A percentile compares a stretch with the other conserved stretches of the same genome.
These are phyloP conservation scores for Potorous gilbertii DNA, from an alignment of 2,797 vertebrate genomes.

Conservation along the genomic window DNA sequence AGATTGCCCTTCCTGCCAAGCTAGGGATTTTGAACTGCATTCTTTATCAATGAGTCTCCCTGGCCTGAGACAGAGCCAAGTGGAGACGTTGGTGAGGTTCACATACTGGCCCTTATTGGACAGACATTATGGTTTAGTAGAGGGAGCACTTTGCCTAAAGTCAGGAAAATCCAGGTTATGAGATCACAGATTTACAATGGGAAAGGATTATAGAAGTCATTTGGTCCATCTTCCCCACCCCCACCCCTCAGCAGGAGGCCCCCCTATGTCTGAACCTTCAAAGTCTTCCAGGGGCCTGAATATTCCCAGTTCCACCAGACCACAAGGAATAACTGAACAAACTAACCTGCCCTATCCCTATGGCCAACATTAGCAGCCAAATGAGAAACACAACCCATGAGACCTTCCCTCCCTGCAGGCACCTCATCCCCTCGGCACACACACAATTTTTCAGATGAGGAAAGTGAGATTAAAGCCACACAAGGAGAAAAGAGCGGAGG, in stretches of 20 bases:
- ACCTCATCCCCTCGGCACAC: neutral
- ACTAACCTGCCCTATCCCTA: neutral
- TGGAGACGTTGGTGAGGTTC: neutral
- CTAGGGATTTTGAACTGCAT: conserved; percentile 65
- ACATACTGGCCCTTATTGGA: neutral
- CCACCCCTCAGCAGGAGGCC: neutral
- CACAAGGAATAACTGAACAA: neutral
- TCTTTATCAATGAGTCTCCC: neutral
- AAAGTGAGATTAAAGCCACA: neutral
- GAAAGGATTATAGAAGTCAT: neutral
- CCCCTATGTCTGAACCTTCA: neutral
- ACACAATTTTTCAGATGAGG: neutral
- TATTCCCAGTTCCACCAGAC: neutral
- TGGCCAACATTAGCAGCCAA: neutral
- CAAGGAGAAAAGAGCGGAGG: neutral
- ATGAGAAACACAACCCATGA: neutral
- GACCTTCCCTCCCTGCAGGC: neutral
- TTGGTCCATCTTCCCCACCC: neutral
- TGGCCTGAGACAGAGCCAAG: neutral
- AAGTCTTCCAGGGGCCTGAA: neutral
- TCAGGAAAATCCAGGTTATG: neutral
- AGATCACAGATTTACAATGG: neutral
- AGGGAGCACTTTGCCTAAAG: neutral
- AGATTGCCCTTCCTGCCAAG: conserved; percentile 63
- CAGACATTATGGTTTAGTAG: neutral